These are phyloP conservation scores for Xylota segnis DNA, from an alignment of 2,888 invertebrate species.

Conservation along the genomic window DNA sequence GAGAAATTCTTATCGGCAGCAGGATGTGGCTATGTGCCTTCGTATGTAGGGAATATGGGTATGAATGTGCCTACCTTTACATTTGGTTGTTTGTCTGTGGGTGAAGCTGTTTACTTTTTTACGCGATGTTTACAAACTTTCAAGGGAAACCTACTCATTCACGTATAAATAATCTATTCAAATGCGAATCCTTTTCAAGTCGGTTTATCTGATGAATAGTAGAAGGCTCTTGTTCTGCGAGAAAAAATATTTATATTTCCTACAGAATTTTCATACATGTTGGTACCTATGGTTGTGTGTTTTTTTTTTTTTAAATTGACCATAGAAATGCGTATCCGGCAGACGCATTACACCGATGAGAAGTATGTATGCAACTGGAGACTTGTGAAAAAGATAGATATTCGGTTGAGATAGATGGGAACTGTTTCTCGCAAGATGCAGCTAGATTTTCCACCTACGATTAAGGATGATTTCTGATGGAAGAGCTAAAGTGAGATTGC, in stretches of 20 bases:
- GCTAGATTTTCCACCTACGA: neutral
- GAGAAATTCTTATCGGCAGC: constrained; percentile 52
- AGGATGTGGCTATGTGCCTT: constrained; percentile 7
- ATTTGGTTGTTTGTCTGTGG: constrained; percentile 65
- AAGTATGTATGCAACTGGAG: neutral
- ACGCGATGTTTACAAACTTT: constrained; percentile 59
- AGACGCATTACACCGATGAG: constrained; percentile 27
- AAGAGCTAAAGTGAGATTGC: too few species aligned
- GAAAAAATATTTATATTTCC: constrained; percentile 46
- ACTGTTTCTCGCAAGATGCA: neutral
- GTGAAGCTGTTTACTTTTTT: constrained; percentile 53
- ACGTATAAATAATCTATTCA: constrained; percentile 40
- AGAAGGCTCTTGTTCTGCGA: constrained; percentile 21
- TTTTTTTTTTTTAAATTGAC: constrained; percentile 19
- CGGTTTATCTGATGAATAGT: constrained; percentile 55
- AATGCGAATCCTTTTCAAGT: constrained; percentile 54
- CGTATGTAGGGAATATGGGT: constrained; percentile 20
- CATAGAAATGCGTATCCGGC: constrained; percentile 48
- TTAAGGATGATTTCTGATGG: neutral
- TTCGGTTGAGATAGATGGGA: neutral
- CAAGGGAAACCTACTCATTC: constrained; percentile 34
- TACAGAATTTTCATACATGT: constrained; percentile 13
- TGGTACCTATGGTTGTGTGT: too few species aligned
- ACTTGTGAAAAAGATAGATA: neutral
- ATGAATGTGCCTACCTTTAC: constrained; percentile 48